Evolutionary conservation across 2,888 invertebrate species (phyloP).

Genomic region (Thera obeliscata): DNA sequence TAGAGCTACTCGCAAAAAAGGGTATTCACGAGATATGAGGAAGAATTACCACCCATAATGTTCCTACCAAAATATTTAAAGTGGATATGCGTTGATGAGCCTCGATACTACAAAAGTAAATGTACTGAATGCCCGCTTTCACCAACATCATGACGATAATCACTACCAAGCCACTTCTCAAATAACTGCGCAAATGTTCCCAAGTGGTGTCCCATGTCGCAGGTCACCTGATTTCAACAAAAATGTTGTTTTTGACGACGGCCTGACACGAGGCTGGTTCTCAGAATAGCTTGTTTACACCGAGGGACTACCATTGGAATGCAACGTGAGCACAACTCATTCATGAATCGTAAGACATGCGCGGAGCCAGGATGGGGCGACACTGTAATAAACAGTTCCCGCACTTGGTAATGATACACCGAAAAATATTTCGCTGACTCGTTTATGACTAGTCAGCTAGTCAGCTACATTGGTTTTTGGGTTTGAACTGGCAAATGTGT

Average conservation of each 20-base stretch:
- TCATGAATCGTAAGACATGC: conserved; percentile 57
- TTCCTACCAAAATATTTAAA: too few relatives aligned
- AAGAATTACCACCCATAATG: too few relatives aligned
- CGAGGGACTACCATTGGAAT: conserved; percentile 51
- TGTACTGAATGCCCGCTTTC: too few relatives aligned
- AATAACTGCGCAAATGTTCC: conserved; percentile 15
- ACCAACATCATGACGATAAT: neutral
- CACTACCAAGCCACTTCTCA: conserved; percentile 9
- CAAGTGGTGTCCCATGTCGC: conserved; percentile 16
- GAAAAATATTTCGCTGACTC: conserved; percentile 2
- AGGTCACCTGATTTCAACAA: conserved; percentile 28
- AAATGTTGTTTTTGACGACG: conserved; percentile 34
- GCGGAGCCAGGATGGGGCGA: conserved; percentile 29
- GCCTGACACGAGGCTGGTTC: conserved; percentile 47
- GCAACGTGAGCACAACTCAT: conserved; percentile 65
- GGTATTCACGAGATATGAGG: too few relatives aligned
- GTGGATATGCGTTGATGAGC: too few relatives aligned
- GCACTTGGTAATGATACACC: conserved; percentile 16
- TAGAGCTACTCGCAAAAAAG: too few relatives aligned
- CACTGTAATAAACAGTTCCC: conserved; percentile 17
- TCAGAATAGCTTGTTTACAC: conserved; percentile 53
- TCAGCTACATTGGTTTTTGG: neutral
- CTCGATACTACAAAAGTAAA: too few relatives aligned
- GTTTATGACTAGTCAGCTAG: neutral
- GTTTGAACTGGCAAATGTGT: neutral